These are phyloP conservation scores for Acanthisitta chloris DNA, from an alignment of 2,113 vertebrate species.

Conservation along the genomic window DNA sequence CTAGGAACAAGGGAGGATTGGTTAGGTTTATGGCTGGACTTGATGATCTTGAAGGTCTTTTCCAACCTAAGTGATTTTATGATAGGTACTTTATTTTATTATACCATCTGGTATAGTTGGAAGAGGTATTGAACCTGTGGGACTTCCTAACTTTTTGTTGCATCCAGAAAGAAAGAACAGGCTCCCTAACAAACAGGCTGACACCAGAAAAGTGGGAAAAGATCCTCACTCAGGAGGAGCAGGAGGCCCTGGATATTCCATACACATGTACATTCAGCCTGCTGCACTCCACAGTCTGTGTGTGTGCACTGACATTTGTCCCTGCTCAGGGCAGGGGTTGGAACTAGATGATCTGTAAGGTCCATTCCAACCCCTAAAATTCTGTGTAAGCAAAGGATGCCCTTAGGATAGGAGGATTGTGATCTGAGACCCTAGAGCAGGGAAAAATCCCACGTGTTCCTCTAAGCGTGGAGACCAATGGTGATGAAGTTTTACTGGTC, in stretches of 20 bases:
- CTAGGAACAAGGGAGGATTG: background rate
- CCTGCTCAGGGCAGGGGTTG: too few species aligned
- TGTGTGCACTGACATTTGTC: too few species aligned
- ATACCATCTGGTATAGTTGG: background rate
- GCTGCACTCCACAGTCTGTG: fast-evolving
- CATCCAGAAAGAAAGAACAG: background rate
- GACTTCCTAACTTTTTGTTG: background rate
- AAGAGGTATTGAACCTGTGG: background rate
- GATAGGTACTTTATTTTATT: background rate
- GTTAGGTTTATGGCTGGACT: background rate
- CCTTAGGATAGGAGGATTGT: background rate
- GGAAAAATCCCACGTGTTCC: background rate
- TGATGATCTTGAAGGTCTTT: background rate
- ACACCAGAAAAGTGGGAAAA: background rate
- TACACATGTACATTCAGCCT: background rate
- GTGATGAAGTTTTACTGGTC: background rate
- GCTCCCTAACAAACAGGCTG: background rate
- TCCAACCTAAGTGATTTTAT: background rate
- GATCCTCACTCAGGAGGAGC: background rate
- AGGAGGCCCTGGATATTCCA: background rate
- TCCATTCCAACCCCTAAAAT: too few species aligned
- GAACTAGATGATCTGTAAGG: too few species aligned
- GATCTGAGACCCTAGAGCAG: background rate
- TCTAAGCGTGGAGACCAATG: background rate
- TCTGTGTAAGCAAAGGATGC: background rate